These are phyloP conservation scores for Diplosoma virens DNA, from an alignment of 23 tunicate species.

Conservation along the genomic window DNA sequence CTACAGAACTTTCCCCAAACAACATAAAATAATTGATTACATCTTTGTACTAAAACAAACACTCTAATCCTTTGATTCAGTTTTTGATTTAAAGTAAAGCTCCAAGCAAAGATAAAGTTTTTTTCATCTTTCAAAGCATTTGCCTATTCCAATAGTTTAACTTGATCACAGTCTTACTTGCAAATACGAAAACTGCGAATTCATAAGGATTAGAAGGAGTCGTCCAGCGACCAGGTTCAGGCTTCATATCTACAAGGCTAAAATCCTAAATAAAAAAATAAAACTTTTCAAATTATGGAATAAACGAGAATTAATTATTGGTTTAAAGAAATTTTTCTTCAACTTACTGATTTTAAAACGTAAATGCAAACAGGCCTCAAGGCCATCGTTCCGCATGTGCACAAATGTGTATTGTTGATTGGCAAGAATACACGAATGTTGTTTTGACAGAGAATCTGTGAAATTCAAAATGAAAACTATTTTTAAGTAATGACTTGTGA, in stretches of 20 bases:
- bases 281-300: too few relatives aligned
- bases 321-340: too few relatives aligned
- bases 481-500: too few relatives aligned
- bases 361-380: conserved; percentile 48
- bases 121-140: background rate
- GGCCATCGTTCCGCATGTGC: conserved; percentile 78
- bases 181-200: conserved; percentile 10
- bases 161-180: conserved; percentile 43
- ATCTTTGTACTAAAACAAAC: too few relatives aligned
- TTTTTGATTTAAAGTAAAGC: background rate
- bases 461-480: background rate
- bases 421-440: conserved; percentile 45
- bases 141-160: background rate
- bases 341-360: conserved; percentile 47
- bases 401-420: conserved; percentile 59
- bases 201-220: conserved; percentile 24
- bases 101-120: background rate
- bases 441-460: conserved; percentile 52
- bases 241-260: too few relatives aligned
- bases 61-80: background rate
- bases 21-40: too few relatives aligned
- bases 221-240: conserved; percentile 19
- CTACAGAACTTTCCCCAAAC: too few relatives aligned
- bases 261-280: too few relatives aligned
- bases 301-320: too few relatives aligned